phyloP scores from a whole-genome alignment of 1,140 invertebrate species.

The Drosophila asahinai region DNA sequence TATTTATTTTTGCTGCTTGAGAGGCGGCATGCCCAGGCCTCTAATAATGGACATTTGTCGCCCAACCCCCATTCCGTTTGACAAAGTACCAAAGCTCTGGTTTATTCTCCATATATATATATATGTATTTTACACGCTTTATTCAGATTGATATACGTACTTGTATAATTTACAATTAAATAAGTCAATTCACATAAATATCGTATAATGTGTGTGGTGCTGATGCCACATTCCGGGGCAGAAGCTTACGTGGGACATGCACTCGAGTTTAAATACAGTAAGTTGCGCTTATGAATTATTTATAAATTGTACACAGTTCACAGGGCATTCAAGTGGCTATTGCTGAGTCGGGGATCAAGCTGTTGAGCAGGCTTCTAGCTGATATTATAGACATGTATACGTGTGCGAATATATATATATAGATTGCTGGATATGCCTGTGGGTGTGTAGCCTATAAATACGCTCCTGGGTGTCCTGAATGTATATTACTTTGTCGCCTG shows the following conservation, averaged over 20 bases:
- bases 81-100: slow-evolving; percentile 4
- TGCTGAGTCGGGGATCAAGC: slow-evolving; percentile 43
- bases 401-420: slow-evolving; percentile 56
- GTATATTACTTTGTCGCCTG: slow-evolving; percentile 3
- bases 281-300: slow-evolving; percentile 52
- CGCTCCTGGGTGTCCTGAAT: slow-evolving; percentile 28
- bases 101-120: slow-evolving; percentile 26
- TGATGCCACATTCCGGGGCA: slow-evolving; percentile 14
- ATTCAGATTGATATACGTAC: slow-evolving; percentile 50
- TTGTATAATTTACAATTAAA: slow-evolving; percentile 66
- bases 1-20: slow-evolving; percentile 3
- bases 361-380: slow-evolving; percentile 45
- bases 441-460: slow-evolving; percentile 1
- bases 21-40: background rate
- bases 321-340: slow-evolving; percentile 37
- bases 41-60: background rate
- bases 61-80: background rate
- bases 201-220: slow-evolving; percentile 29
- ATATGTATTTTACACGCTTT: slow-evolving; percentile 65
- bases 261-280: slow-evolving; percentile 25
- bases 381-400: slow-evolving; percentile 46
- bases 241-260: slow-evolving; percentile 36
- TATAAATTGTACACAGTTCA: slow-evolving; percentile 51
- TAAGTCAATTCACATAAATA: slow-evolving; percentile 73
- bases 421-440: slow-evolving; percentile 40